These are phyloP conservation scores for Acanthochromis polyacanthus DNA, from an alignment of 2,113 vertebrate genomes.

Conservation along the genomic window DNA sequence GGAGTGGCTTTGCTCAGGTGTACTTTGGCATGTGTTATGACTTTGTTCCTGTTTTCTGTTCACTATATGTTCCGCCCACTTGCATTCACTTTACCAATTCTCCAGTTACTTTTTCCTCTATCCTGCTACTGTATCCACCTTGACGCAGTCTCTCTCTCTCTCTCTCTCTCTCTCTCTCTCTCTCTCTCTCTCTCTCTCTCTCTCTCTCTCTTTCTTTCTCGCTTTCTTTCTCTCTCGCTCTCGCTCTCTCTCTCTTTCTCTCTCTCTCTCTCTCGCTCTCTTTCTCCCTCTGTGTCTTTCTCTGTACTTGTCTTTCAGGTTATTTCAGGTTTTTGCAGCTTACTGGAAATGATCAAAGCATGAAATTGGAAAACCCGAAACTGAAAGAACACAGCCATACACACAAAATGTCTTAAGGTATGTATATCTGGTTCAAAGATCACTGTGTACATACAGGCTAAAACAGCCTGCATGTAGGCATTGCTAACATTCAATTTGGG, in stretches of 20 bases:
- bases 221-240: background rate
- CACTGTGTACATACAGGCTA: background rate
- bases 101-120: slow-evolving; percentile 32
- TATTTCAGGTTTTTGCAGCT: slow-evolving; percentile 24
- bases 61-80: slow-evolving; percentile 50
- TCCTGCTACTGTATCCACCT: background rate
- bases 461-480: no score
- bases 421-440: background rate
- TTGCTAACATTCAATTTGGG: no score
- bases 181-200: slow-evolving; percentile 12
- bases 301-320: slow-evolving; percentile 66
- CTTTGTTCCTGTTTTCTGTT: slow-evolving; percentile 76
- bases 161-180: background rate
- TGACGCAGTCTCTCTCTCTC: background rate
- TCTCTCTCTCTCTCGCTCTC: slow-evolving; percentile 21
- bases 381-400: slow-evolving; percentile 27
- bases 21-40: slow-evolving; percentile 78
- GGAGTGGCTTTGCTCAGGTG: slow-evolving; percentile 74
- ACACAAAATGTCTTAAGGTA: background rate
- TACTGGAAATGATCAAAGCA: slow-evolving; percentile 13
- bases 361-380: slow-evolving; percentile 18
- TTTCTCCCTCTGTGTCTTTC: slow-evolving; percentile 10
- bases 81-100: slow-evolving; percentile 4
- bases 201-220: no score
- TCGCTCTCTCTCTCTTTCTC: background rate